Evolutionary conservation across 2,888 invertebrate genomes (phyloP).

Genomic region (Icerya purchasi): DNA sequence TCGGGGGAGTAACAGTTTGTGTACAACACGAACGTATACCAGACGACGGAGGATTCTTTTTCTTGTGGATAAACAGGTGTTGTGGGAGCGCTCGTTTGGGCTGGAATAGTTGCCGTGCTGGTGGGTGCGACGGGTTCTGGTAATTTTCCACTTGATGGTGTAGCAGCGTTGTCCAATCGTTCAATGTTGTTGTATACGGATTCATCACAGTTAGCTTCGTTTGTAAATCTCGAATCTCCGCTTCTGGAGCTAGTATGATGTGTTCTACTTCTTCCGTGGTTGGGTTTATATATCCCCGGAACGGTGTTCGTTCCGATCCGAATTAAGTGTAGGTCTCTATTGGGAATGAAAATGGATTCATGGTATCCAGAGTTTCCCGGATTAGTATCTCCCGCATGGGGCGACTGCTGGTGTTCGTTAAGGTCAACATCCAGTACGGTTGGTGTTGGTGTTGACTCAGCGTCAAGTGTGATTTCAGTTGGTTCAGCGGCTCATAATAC

Average conservation of each 20-base stretch:
- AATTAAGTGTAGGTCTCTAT: not conserved
- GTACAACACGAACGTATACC: not conserved
- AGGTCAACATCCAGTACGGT: not conserved
- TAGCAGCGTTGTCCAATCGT: not conserved
- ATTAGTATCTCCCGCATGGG: not conserved
- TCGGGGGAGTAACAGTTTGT: not conserved
- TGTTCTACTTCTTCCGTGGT: no score
- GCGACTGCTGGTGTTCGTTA: not conserved
- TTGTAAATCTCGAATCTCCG: no score
- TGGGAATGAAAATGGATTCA: not conserved
- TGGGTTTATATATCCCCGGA: no score
- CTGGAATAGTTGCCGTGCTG: not conserved
- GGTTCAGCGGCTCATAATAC: not conserved
- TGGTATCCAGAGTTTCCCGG: no score
- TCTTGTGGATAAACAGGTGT: not conserved
- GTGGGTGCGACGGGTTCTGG: not conserved
- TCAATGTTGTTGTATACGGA: no score
- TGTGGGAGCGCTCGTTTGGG: not conserved
- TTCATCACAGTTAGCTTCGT: no score
- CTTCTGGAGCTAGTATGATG: no score
- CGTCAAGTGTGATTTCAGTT: not conserved
- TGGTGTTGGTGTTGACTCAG: not conserved
- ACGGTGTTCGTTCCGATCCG: not conserved
- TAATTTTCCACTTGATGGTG: not conserved
- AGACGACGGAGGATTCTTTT: not conserved